Conservation (phyloP, 1,140 invertebrate species). For the Aradophagus sp. region DNA sequence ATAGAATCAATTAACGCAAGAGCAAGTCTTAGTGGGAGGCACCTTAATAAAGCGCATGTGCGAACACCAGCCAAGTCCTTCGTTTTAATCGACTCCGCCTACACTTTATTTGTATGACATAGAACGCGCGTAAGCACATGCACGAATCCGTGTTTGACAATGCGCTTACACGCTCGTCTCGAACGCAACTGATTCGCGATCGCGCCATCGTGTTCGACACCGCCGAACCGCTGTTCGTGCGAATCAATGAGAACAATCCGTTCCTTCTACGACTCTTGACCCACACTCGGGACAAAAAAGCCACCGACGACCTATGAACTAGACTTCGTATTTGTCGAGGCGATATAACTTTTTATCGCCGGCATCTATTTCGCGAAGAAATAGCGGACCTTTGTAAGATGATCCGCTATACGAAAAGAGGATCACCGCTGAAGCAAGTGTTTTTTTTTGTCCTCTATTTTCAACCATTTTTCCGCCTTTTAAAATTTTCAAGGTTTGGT, state of each 20-base stretch:
- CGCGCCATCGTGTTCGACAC: conserved; percentile 2
- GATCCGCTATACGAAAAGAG: too few species aligned
- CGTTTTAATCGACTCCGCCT: conserved; percentile 64
- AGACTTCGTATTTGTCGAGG: too few species aligned
- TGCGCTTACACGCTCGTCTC: conserved; percentile 16
- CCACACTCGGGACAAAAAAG: conserved; percentile 18
- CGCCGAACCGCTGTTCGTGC: conserved; percentile 8
- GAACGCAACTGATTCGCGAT: conserved; percentile 7
- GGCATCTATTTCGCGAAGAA: too few species aligned
- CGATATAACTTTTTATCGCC: too few species aligned
- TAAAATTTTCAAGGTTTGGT: too few species aligned
- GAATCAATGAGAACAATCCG: conserved; percentile 24
- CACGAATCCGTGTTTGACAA: conserved; percentile 21
- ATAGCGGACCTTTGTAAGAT: too few species aligned
- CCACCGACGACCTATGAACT: too few species aligned
- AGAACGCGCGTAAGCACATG: conserved; percentile 20
- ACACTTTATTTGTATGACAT: conserved; percentile 49
- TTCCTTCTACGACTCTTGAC: conserved; percentile 22
- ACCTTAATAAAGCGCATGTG: conserved; percentile 64
- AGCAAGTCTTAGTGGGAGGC: conserved; percentile 59
- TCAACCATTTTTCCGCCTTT: too few species aligned
- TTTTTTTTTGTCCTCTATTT: too few species aligned
- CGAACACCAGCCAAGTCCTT: conserved; percentile 44
- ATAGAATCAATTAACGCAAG: conserved; percentile 17
- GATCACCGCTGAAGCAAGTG: too few species aligned